These are phyloP conservation scores for Capreolus pygargus DNA, from an alignment of 2,113 vertebrate species.

Conservation along the genomic window DNA sequence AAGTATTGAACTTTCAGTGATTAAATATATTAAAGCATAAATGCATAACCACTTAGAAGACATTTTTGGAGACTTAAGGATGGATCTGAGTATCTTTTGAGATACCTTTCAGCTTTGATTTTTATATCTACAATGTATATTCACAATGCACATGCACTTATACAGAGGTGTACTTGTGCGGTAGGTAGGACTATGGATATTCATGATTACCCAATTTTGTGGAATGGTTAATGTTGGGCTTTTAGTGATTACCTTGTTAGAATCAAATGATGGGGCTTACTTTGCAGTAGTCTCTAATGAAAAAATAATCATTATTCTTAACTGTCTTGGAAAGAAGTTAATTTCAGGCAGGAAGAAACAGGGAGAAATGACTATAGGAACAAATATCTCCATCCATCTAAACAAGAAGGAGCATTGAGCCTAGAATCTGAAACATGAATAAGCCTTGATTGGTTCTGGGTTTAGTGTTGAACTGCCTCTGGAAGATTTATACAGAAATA, in stretches of 20 bases:
- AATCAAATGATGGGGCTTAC: not conserved
- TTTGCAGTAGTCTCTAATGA: not conserved
- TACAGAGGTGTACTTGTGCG: not conserved
- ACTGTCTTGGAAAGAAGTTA: not conserved
- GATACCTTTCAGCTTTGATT: not conserved
- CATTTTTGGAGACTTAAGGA: constrained; percentile 1
- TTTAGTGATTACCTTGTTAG: not conserved
- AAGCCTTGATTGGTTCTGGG: not conserved
- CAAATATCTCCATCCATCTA: not conserved
- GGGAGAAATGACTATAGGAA: not conserved
- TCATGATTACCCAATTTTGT: not conserved
- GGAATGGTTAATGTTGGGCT: not conserved
- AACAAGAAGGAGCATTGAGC: not conserved
- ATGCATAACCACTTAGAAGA: not conserved
- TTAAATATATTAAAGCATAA: not conserved
- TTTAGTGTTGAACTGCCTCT: not conserved
- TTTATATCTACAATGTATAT: not conserved
- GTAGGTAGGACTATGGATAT: not conserved
- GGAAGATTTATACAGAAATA: not conserved
- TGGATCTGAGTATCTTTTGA: not conserved
- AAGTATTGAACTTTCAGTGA: not conserved
- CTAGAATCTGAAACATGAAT: not conserved
- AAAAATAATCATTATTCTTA: not conserved
- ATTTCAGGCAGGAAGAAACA: not conserved
- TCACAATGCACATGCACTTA: not conserved